Evolutionary conservation across 2,888 invertebrate species (phyloP).

Genomic region (Crocallis elinguaria): DNA sequence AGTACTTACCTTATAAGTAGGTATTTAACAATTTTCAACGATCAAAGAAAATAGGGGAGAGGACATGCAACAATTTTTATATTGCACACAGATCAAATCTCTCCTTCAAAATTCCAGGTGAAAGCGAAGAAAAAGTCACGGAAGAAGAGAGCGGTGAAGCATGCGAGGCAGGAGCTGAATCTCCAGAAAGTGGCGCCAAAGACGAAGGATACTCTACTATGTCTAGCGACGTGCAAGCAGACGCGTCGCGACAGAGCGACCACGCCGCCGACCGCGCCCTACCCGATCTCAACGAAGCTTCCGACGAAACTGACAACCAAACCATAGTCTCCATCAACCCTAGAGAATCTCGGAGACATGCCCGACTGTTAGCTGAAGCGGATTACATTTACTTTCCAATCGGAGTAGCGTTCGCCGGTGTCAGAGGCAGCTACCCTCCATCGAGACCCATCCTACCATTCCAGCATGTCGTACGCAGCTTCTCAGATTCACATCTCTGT

Average conservation of each 20-base stretch:
- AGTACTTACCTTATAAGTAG: too few species aligned
- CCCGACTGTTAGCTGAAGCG: constrained; percentile 86
- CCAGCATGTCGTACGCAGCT: constrained; percentile 90
- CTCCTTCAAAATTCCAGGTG: constrained; percentile 50
- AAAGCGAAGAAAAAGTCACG: constrained; percentile 63
- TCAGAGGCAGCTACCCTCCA: constrained; percentile 90
- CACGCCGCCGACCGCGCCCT: constrained; percentile 84
- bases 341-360: constrained; percentile 79
- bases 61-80: background rate
- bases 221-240: constrained; percentile 92
- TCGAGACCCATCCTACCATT: constrained; percentile 88
- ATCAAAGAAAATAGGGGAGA: background rate
- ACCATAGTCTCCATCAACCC: constrained; percentile 81
- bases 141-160: constrained; percentile 82
- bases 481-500: constrained; percentile 90
- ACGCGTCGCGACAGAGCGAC: constrained; percentile 86
- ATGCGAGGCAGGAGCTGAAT: constrained; percentile 89
- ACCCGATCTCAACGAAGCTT: constrained; percentile 90
- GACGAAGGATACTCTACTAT: constrained; percentile 94
- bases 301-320: constrained; percentile 88
- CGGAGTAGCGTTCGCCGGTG: constrained; percentile 85
- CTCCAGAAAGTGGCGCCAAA: constrained; percentile 90
- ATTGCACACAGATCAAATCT: background rate
- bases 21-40: too few species aligned
- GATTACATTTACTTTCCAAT: constrained; percentile 89